Conservation (phyloP, 1,140 invertebrate genomes). For the Trachelipus rathkii region DNA sequence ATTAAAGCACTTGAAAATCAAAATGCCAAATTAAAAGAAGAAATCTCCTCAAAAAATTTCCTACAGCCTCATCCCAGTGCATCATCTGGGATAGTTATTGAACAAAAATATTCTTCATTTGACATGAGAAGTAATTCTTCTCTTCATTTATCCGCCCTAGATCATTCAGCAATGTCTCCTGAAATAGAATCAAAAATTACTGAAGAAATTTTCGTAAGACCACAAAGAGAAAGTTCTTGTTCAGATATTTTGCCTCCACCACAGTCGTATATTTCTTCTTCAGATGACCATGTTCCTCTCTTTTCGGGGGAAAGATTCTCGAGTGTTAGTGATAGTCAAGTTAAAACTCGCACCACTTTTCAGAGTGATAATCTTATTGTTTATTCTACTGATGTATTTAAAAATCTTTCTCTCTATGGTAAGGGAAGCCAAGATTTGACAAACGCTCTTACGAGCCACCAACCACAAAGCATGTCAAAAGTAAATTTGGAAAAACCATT, state of each 20-base stretch:
- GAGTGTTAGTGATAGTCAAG: neutral
- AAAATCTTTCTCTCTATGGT: neutral
- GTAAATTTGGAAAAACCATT: neutral
- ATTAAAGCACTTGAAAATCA: conserved; percentile 27
- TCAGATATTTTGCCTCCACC: conserved; percentile 38
- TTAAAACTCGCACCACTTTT: neutral
- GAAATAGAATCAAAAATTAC: neutral
- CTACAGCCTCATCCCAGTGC: too few species aligned
- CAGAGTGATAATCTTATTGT: conserved; percentile 27
- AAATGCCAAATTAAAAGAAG: conserved; percentile 24
- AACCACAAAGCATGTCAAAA: neutral
- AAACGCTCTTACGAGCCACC: too few species aligned
- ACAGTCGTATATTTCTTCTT: conserved; percentile 29
- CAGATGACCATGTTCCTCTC: conserved; percentile 3
- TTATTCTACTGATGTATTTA: conserved; percentile 37
- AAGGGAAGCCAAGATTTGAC: too few species aligned
- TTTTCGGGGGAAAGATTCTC: neutral
- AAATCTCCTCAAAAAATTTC: conserved; percentile 12
- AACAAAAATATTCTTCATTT: too few species aligned
- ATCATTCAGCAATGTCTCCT: neutral
- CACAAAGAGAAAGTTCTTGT: neutral
- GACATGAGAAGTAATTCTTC: neutral
- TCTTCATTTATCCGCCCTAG: neutral
- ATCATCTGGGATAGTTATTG: too few species aligned
- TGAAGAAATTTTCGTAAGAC: neutral